Evolutionary conservation across 1,140 invertebrate species (phyloP), one percentile per base, ranked within the genome.

Genomic region (Saccostrea cuccullata): DNA sequence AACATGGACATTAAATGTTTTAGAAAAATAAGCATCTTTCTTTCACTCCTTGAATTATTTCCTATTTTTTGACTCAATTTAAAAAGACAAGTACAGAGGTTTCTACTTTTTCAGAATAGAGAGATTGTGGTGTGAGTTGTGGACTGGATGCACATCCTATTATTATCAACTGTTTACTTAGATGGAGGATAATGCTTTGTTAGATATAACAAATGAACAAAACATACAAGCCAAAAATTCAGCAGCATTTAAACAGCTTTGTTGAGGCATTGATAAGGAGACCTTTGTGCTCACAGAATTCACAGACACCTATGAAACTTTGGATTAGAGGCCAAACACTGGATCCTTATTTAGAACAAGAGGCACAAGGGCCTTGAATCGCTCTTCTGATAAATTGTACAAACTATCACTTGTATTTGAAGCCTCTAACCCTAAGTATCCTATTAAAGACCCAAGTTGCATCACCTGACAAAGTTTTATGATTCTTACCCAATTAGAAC

Each of bases 61-160:
- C 1, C 30, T 36, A 58, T 13, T 13, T 58, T 17, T 13, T 58
- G 15, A 0, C 11, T 58, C 11, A 77, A n/a, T 12, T 77, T 11
- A 77, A 1, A 36, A 20, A 26, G 6, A 36, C 30, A 26, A 20
- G n/a, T 77, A 77, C 30, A 23, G 12, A 26, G 12, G n/a, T 77
- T 26, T 77, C n/a, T 23, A 77, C 70, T 86, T n/a, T 86, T 88
- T 84, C 20, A 89, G 89, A 26, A 91, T 91, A 60, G 91, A 92
- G 36, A 30, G 91, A 47, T 58, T 92, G 20, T 92, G 90, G 89
- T 85, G 90, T n/a, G 91, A 92, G 55, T n/a, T 92, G 30, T 87
- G 84, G 86, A 23, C n/a, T 85, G 82, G 87, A 26, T 84, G 82
- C 26, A 86, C 86, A 26, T 70, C 30, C 17, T 64, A 84, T 11